These are phyloP conservation scores for Zaprionus nigranus DNA, from an alignment of 1,140 invertebrate species.

Conservation along the genomic window DNA sequence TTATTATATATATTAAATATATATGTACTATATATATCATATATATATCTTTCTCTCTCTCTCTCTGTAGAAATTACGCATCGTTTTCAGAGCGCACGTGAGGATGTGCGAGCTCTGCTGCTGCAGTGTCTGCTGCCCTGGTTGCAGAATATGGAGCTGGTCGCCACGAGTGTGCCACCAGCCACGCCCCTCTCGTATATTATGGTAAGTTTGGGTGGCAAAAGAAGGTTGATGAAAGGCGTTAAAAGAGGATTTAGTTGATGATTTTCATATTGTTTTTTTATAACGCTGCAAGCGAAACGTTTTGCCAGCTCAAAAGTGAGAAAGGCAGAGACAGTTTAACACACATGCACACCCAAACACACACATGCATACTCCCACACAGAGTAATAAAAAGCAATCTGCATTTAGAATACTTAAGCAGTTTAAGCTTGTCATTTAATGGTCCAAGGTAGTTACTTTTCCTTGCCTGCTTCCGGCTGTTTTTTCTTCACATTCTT, in stretches of 20 bases:
- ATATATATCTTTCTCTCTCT: slow-evolving; percentile 2
- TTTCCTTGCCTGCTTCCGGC: slow-evolving; percentile 18
- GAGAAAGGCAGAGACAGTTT: neutral
- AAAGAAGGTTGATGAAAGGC: neutral
- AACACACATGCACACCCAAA: neutral
- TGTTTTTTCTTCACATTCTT: slow-evolving; percentile 2
- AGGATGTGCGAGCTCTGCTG: slow-evolving; percentile 94
- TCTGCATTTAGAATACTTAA: neutral
- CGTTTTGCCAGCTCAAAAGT: neutral
- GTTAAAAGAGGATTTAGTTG: neutral
- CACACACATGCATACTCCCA: too few species aligned
- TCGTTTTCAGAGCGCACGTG: slow-evolving; percentile 97
- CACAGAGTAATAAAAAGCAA: neutral
- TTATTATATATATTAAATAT: slow-evolving; percentile 5
- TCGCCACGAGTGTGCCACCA: slow-evolving; percentile 97
- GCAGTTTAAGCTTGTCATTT: neutral
- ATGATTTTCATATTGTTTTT: neutral
- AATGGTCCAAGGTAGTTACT: neutral
- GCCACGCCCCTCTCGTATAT: slow-evolving; percentile 92
- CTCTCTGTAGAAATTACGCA: slow-evolving; percentile 95
- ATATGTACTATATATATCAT: neutral
- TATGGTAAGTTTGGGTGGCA: slow-evolving; percentile 86
- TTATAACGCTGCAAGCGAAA: neutral
- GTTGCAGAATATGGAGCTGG: slow-evolving; percentile 99
- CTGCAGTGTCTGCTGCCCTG: slow-evolving; percentile 97